These are phyloP conservation scores for Napeogenes inachia DNA, from an alignment of 2,888 invertebrate genomes.

Conservation along the genomic window DNA sequence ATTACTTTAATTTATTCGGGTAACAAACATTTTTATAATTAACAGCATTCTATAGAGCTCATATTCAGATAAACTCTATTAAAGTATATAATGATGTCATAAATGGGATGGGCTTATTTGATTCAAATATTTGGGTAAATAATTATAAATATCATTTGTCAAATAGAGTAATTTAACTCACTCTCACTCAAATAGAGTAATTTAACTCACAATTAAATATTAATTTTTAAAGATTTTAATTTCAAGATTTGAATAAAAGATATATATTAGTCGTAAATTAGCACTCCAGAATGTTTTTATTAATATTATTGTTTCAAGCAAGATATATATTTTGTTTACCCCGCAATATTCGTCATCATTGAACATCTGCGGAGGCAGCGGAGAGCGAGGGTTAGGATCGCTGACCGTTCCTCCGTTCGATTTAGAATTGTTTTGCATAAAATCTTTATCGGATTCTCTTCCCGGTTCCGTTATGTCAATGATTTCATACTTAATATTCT, in stretches of 20 bases:
- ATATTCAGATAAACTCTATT: neutral
- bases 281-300: neutral
- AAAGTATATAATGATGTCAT: too few relatives aligned
- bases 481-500: slow-evolving; percentile 90
- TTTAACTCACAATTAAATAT: too few relatives aligned
- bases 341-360: slow-evolving; percentile 95
- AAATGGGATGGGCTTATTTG: too few relatives aligned
- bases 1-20: neutral
- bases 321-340: slow-evolving; percentile 74
- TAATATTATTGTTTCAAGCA: neutral
- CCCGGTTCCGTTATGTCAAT: slow-evolving; percentile 98
- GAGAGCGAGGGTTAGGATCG: slow-evolving; percentile 85
- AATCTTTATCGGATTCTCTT: slow-evolving; percentile 90
- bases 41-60: neutral
- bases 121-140: too few relatives aligned
- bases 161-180: too few relatives aligned
- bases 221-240: too few relatives aligned
- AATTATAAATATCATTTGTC: too few relatives aligned
- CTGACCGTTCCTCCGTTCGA: slow-evolving; percentile 84
- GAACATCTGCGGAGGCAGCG: slow-evolving; percentile 96
- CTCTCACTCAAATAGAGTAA: too few relatives aligned
- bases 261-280: neutral
- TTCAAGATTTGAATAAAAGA: too few relatives aligned
- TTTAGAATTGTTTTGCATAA: slow-evolving; percentile 93
- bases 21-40: neutral